Conservation (phyloP, 2,888 invertebrate species). For the Tipula lateralis region DNA sequence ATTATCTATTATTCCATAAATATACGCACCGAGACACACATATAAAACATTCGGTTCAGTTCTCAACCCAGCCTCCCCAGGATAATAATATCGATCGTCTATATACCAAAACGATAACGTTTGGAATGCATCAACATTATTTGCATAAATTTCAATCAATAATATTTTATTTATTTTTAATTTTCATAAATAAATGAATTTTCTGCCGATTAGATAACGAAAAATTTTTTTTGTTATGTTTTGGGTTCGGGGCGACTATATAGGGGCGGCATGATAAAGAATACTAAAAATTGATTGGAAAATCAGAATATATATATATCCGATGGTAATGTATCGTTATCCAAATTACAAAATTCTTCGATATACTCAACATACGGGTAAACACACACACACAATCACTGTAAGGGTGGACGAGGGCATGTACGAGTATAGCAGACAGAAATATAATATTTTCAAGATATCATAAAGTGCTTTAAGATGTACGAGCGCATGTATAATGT, state of each 20-base stretch:
- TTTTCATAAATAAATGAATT: conserved; percentile 24
- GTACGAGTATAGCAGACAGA: background rate
- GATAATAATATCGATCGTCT: background rate
- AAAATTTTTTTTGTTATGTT: background rate
- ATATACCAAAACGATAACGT: background rate
- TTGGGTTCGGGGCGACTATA: background rate
- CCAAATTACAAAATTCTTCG: background rate
- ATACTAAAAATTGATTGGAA: background rate
- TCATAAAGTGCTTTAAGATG: background rate
- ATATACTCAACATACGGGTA: background rate
- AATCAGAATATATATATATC: conserved; percentile 24
- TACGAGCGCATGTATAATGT: background rate
- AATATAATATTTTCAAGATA: background rate
- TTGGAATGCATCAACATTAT: background rate
- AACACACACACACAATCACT: background rate
- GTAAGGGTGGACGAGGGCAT: background rate
- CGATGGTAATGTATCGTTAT: background rate
- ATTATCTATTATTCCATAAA: too few relatives aligned
- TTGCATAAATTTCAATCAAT: conserved; percentile 11
- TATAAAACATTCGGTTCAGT: background rate
- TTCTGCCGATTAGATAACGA: conserved; percentile 19
- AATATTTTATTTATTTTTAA: conserved; percentile 24
- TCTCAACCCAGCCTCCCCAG: background rate
- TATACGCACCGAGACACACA: too few relatives aligned
- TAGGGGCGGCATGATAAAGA: background rate